phyloP scores from a whole-genome alignment of 1,140 invertebrate genomes.

The Melitaea cinxia region DNA sequence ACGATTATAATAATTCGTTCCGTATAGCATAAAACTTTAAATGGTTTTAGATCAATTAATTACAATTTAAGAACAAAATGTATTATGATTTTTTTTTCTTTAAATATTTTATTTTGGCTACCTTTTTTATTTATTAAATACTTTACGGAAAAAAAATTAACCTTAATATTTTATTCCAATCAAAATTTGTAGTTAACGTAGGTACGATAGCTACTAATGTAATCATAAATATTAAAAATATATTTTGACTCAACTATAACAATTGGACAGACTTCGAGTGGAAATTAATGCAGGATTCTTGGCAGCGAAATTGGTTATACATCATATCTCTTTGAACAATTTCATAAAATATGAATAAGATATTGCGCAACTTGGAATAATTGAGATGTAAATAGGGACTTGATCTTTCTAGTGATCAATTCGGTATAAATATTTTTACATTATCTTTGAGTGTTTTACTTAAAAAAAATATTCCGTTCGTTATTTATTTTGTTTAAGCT shows the following conservation, averaged over 20 bases:
- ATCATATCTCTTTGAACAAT: slow-evolving; percentile 24
- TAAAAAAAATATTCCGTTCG: too few relatives aligned
- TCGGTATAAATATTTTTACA: neutral
- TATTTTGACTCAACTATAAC: slow-evolving; percentile 20
- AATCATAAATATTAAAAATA: slow-evolving; percentile 13
- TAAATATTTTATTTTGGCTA: too few relatives aligned
- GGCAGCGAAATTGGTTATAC: slow-evolving; percentile 27
- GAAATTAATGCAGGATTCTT: slow-evolving; percentile 29
- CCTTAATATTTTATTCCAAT: too few relatives aligned
- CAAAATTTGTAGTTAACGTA: neutral
- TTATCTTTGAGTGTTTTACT: neutral
- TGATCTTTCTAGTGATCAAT: neutral
- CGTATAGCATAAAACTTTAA: too few relatives aligned
- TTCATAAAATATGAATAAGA: slow-evolving; percentile 24
- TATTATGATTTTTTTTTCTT: too few relatives aligned
- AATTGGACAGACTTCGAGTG: slow-evolving; percentile 32
- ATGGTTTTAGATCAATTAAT: too few relatives aligned
- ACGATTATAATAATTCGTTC: too few relatives aligned
- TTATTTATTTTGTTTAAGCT: too few relatives aligned
- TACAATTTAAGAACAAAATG: too few relatives aligned
- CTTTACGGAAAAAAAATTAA: too few relatives aligned
- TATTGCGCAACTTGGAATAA: slow-evolving; percentile 20
- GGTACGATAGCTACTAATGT: neutral
- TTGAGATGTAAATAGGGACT: slow-evolving; percentile 9
- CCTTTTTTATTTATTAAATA: too few relatives aligned